These are phyloP conservation scores for Plectrocnemia conspersa DNA, from an alignment of 1,140 invertebrate species.

Conservation along the genomic window DNA sequence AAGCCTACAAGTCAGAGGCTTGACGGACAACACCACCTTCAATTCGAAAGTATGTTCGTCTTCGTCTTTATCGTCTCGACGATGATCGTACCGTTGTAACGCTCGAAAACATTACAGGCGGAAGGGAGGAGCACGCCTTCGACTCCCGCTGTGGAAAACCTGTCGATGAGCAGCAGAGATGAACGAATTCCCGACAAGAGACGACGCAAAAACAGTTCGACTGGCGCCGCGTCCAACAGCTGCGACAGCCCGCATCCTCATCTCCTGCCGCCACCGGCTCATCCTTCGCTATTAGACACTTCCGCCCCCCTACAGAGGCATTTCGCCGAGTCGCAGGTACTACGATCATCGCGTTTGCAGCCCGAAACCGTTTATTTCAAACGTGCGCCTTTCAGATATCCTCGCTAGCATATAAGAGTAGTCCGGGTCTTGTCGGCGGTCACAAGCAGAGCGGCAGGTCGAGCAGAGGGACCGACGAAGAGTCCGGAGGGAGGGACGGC, in stretches of 20 bases:
- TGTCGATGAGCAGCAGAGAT: slow-evolving; percentile 33
- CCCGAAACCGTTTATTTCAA: neutral
- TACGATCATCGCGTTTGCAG: neutral
- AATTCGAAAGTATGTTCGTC: slow-evolving; percentile 52
- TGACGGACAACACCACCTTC: slow-evolving; percentile 77
- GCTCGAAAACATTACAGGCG: slow-evolving; percentile 36
- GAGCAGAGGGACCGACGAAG: slow-evolving; percentile 12
- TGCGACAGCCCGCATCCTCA: slow-evolving; percentile 59
- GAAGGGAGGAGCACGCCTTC: slow-evolving; percentile 47
- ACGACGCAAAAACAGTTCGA: slow-evolving; percentile 24
- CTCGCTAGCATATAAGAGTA: slow-evolving; percentile 29
- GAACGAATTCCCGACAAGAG: slow-evolving; percentile 35
- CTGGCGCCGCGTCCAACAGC: slow-evolving; percentile 48
- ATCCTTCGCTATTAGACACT: slow-evolving; percentile 37
- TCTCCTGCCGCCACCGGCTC: slow-evolving; percentile 48
- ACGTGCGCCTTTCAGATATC: slow-evolving; percentile 22
- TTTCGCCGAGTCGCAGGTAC: slow-evolving; percentile 28
- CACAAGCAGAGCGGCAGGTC: slow-evolving; percentile 18
- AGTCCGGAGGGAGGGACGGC: neutral
- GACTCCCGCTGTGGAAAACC: slow-evolving; percentile 47
- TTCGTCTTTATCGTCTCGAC: too few species aligned
- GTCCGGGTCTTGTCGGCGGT: slow-evolving; percentile 21
- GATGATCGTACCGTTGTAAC: neutral
- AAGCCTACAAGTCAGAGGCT: slow-evolving; percentile 82
- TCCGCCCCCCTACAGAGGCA: slow-evolving; percentile 24